phyloP scores from a whole-genome alignment of 2,888 invertebrate species.

The Thereva nobilitata region DNA sequence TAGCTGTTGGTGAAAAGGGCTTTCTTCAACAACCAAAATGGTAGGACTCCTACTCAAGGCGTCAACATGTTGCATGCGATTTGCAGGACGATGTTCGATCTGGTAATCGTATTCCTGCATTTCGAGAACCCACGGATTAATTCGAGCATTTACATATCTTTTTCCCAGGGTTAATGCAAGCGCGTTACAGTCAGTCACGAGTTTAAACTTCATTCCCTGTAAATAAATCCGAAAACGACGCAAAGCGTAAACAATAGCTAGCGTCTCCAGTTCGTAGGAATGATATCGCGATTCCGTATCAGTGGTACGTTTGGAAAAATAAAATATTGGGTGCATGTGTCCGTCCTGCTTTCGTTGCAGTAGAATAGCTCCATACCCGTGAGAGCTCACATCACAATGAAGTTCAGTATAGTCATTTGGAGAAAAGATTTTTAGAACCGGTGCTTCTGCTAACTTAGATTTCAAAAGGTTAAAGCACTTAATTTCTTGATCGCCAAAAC shows the following conservation, averaged over 20 bases:
- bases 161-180: conserved; percentile 7
- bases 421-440: conserved; percentile 46
- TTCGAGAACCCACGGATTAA: conserved; percentile 32
- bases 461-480: too few relatives aligned
- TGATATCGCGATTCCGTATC: conserved; percentile 25
- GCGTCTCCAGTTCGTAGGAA: conserved; percentile 37
- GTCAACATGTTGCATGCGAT: conserved; percentile 36
- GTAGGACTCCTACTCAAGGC: conserved; percentile 28
- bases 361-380: conserved; percentile 49
- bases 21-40: conserved; percentile 36
- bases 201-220: conserved; percentile 35
- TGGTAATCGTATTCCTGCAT: conserved; percentile 26
- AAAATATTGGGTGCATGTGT: conserved; percentile 40
- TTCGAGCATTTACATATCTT: conserved; percentile 13
- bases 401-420: conserved; percentile 49
- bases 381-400: conserved; percentile 50
- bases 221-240: conserved; percentile 37
- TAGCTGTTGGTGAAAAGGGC: conserved; percentile 39
- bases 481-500: too few relatives aligned
- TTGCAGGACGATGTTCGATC: conserved; percentile 34
- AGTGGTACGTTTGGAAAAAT: conserved; percentile 35
- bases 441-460: conserved; percentile 21
- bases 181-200: too few relatives aligned
- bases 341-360: conserved; percentile 43
- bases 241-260: conserved; percentile 37